These are phyloP conservation scores for Drosophila tristis DNA, from an alignment of 1,140 invertebrate species.

Conservation along the genomic window DNA sequence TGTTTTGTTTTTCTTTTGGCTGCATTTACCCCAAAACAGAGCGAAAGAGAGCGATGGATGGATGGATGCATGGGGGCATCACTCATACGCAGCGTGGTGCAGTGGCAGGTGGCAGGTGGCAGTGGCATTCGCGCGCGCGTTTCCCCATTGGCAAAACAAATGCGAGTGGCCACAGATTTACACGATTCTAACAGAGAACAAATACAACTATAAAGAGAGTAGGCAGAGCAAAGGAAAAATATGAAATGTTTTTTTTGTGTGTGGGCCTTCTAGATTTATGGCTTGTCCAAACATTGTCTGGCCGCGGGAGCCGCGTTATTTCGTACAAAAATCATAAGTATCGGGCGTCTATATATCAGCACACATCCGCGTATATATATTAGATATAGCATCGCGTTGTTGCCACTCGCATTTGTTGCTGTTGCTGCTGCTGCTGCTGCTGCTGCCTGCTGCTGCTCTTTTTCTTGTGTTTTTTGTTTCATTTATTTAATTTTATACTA, in stretches of 20 bases:
- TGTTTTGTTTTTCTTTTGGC: conserved; percentile 10
- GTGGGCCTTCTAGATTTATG: conserved; percentile 48
- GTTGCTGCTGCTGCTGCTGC: conserved; percentile 37
- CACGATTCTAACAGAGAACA: conserved; percentile 8
- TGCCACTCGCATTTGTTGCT: conserved; percentile 63
- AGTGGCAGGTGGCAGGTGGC: not conserved
- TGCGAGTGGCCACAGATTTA: conserved; percentile 6
- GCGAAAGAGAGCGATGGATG: no score
- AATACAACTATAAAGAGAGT: conserved; percentile 31
- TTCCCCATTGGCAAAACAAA: conserved; percentile 59
- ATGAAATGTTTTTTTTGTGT: conserved; percentile 58
- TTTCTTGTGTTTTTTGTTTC: conserved; percentile 42
- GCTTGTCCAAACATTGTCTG: conserved; percentile 67
- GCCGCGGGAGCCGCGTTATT: conserved; percentile 31
- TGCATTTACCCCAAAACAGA: conserved; percentile 25
- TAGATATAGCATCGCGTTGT: conserved; percentile 51
- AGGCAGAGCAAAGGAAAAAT: conserved; percentile 46
- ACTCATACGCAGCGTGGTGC: conserved; percentile 69
- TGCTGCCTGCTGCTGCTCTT: conserved; percentile 28
- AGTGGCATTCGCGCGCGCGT: conserved; percentile 42
- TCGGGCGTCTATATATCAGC: conserved; percentile 60
- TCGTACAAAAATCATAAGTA: conserved; percentile 43
- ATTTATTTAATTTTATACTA: conserved; percentile 81
- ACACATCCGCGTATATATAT: conserved; percentile 51
- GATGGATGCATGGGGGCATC: conserved; percentile 21